Evolutionary conservation across 2,797 vertebrate genomes (phyloP), one percentile per base, ranked within the genome.

Genomic region (Bradypodion pumilum): DNA sequence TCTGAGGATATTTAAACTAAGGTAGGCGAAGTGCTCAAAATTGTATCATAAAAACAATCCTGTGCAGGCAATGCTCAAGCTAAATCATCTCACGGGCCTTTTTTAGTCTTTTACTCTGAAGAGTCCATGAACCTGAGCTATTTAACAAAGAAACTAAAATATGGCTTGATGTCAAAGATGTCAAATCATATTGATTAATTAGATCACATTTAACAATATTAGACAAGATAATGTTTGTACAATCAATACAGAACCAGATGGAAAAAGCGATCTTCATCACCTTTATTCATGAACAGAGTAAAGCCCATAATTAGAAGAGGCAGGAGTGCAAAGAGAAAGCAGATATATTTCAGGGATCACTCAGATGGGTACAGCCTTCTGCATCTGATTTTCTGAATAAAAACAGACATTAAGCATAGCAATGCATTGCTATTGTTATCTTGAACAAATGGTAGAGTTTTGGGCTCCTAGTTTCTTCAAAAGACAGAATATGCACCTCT

Each of bases 101-200:
- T 76, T 81, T 52, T 62, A n/a, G 42, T 63, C 52, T 70, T 79
- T 73, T 65, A 73, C 44, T 65, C 65, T 70, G 79, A 73, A 78
- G 60, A 65, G 77, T 52, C 76, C 76, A 40, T 73, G 77, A 84
- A 84, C 79, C 59, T 52, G 42, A 81, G 32, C 44, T 81, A 37
- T 85, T 85, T 81, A 85, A 76, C 79, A 76, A 63, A 85, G 65
- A 85, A 80, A 56, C 15, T 77, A 66, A 69, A 62, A 74, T 70
- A 81, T 27, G 35, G 63, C 84, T 81, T 62, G 65, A 81, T 81
- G 84, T 85, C 79, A 81, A 81, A 70, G 32, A 29, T 81, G 74
- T 77, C 79, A 77, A 81, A 81, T 62, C 84, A 76, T 70, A 83
- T 77, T 81, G 79, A 85, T 85, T 85, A 66, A 81, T 81, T 76